phyloP scores from a whole-genome alignment of 2,888 invertebrate genomes.

The Heliothis peltigera region DNA sequence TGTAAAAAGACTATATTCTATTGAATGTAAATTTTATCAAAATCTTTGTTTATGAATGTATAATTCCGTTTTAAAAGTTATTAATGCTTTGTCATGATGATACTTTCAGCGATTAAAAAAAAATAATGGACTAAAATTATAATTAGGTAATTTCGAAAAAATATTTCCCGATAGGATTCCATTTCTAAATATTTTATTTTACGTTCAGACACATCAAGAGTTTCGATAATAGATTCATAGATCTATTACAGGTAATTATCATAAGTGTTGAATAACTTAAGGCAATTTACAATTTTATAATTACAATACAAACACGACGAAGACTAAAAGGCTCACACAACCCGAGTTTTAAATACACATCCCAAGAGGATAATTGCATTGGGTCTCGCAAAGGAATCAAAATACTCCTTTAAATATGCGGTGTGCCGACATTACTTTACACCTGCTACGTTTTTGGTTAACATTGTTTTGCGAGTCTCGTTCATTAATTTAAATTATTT shows the following conservation, averaged over 20 bases:
- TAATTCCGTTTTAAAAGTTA: too few species aligned
- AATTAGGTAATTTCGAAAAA: too few species aligned
- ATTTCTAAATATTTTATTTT: too few species aligned
- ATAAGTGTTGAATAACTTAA: not conserved
- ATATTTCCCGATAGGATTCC: too few species aligned
- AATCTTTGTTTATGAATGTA: too few species aligned
- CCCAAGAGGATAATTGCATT: slow-evolving; percentile 48
- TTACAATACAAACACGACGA: slow-evolving; percentile 15
- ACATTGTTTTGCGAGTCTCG: slow-evolving; percentile 51
- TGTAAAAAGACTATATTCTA: too few species aligned
- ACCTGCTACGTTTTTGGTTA: slow-evolving; percentile 46
- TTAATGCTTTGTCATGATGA: too few species aligned
- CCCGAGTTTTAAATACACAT: slow-evolving; percentile 57
- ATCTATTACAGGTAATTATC: not conserved
- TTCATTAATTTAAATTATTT: slow-evolving; percentile 60
- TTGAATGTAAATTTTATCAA: too few species aligned
- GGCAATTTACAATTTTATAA: not conserved
- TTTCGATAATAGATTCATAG: not conserved
- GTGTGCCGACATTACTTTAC: slow-evolving; percentile 53
- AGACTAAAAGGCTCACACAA: slow-evolving; percentile 39
- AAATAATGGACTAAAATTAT: too few species aligned
- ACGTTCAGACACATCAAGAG: too few species aligned
- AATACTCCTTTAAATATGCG: slow-evolving; percentile 49
- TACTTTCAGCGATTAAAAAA: too few species aligned
- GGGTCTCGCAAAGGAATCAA: slow-evolving; percentile 57